phyloP scores from a whole-genome alignment of 2,797 vertebrate species.

The Pteropus rufus region DNA sequence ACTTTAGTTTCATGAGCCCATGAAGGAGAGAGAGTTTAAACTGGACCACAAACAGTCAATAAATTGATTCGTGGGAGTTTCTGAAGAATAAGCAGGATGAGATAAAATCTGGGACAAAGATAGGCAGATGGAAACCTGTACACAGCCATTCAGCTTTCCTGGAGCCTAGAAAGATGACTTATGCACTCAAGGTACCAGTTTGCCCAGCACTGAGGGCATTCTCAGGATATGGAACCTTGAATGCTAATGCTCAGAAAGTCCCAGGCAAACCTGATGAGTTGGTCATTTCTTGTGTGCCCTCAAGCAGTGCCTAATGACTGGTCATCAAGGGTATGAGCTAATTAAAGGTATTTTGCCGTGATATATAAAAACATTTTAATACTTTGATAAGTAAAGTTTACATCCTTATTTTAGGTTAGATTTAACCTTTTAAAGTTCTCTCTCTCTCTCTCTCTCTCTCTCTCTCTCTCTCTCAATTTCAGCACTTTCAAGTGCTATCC shows the following conservation, averaged over 20 bases:
- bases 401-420: neutral
- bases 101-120: neutral
- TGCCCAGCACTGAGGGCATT: neutral
- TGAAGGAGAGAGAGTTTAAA: neutral
- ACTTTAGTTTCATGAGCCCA: neutral
- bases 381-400: neutral
- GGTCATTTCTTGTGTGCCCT: neutral
- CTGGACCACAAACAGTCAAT: neutral
- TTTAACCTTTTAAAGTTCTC: neutral
- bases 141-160: neutral
- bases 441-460: neutral
- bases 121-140: accelerated
- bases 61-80: neutral
- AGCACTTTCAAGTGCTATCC: neutral
- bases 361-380: neutral
- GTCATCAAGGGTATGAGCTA: neutral
- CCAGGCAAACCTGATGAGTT: accelerated
- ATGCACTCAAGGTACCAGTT: neutral
- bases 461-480: neutral
- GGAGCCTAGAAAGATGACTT: neutral
- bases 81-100: neutral
- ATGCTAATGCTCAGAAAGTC: neutral
- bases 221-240: neutral
- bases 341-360: neutral
- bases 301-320: neutral